phyloP scores from a whole-genome alignment of 1,140 invertebrate genomes.

The Thaumatotibia leucotreta region DNA sequence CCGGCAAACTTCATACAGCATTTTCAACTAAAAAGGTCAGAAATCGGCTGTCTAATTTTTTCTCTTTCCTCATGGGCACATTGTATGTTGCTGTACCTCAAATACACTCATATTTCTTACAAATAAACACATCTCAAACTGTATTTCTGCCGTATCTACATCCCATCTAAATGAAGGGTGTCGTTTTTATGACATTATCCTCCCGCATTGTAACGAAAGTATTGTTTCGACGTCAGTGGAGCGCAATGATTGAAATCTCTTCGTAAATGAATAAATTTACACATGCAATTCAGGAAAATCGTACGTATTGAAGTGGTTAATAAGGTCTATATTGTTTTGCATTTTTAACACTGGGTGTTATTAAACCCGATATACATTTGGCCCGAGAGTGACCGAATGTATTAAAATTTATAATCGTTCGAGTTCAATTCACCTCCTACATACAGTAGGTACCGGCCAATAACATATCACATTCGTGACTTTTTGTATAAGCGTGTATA shows the following conservation, averaged over 20 bases:
- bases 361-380: not conserved
- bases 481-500: too few species aligned
- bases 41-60: too few species aligned
- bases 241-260: not conserved
- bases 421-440: too few species aligned
- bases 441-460: too few species aligned
- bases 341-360: not conserved
- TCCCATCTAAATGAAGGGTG: not conserved
- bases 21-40: too few species aligned
- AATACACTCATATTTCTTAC: too few species aligned
- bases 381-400: not conserved
- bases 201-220: not conserved
- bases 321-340: not conserved
- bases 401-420: not conserved
- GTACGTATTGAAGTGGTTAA: not conserved
- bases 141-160: not conserved
- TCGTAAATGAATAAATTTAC: slow-evolving; percentile 2
- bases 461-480: too few species aligned
- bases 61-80: too few species aligned
- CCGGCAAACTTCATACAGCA: too few species aligned
- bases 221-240: not conserved
- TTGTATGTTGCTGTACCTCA: too few species aligned
- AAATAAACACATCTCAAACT: not conserved
- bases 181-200: not conserved
- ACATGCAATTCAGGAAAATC: not conserved